Evolutionary conservation across 2,797 vertebrate genomes (phyloP).

Genomic region (Ctenopoma multispine): DNA sequence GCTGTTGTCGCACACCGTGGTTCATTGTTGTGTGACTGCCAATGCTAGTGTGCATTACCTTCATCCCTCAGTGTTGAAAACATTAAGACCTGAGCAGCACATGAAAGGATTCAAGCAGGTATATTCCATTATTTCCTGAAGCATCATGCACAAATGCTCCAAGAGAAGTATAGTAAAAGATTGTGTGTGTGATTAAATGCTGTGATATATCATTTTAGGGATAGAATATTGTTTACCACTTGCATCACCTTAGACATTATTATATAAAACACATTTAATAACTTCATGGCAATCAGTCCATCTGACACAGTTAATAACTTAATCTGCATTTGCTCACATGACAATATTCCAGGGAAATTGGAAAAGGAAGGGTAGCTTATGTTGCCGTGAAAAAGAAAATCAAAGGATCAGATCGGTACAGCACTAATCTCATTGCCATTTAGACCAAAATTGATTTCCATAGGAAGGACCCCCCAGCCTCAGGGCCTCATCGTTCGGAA

Average conservation of each 20-base stretch:
- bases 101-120: conserved; percentile 47
- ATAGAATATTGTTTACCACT: too few relatives aligned
- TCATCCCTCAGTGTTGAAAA: conserved; percentile 49
- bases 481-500: conserved; percentile 59
- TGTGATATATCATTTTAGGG: background rate
- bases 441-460: conserved; percentile 76
- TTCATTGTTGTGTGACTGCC: conserved; percentile 69
- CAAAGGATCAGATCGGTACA: conserved; percentile 56
- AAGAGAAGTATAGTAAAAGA: background rate
- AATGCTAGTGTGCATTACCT: conserved; percentile 53
- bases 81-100: conserved; percentile 38
- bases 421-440: conserved; percentile 75
- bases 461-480: conserved; percentile 60
- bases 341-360: conserved; percentile 6
- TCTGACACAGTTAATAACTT: conserved; percentile 3
- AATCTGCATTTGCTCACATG: conserved; percentile 39
- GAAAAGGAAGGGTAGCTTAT: conserved; percentile 1
- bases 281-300: too few relatives aligned
- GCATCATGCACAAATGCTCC: background rate
- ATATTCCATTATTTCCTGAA: conserved; percentile 43
- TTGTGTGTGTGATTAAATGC: background rate
- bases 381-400: conserved; percentile 32
- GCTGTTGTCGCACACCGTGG: conserved; percentile 54
- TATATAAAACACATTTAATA: too few relatives aligned
- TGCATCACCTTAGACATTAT: background rate